Percentiles rank a stretch among this genome's conserved stretches.
These are phyloP conservation scores for Brachionus sp. DNA, from an alignment of 1,140 invertebrate genomes.

Conservation along the genomic window DNA sequence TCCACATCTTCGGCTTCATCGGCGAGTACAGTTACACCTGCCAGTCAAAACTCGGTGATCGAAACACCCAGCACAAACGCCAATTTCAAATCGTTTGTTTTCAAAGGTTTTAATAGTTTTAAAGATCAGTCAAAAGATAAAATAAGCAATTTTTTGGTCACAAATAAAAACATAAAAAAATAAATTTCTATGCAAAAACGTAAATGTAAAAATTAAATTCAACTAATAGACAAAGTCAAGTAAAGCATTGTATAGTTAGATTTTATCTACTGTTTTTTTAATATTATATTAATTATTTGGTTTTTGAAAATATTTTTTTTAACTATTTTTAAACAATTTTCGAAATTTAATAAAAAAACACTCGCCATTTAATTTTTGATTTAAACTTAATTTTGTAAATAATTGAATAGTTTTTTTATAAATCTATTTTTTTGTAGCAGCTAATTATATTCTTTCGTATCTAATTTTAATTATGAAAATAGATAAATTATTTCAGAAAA, in stretches of 20 bases:
- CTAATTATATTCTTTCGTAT: too few species aligned
- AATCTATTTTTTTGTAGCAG: too few species aligned
- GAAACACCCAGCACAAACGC: neutral
- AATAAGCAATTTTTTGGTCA: slow-evolving; percentile 23
- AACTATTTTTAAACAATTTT: neutral
- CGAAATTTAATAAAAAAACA: neutral
- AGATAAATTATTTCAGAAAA: too few species aligned
- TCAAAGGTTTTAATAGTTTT: slow-evolving; percentile 24
- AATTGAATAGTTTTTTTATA: too few species aligned
- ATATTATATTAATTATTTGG: neutral
- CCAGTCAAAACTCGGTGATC: neutral
- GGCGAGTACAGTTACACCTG: neutral
- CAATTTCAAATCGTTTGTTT: slow-evolving; percentile 40
- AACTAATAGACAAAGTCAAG: neutral
- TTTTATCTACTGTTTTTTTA: neutral
- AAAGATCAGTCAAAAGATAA: slow-evolving; percentile 44
- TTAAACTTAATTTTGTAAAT: too few species aligned
- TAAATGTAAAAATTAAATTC: neutral
- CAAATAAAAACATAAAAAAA: slow-evolving; percentile 35
- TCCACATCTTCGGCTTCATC: slow-evolving; percentile 22
- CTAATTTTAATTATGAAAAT: too few species aligned
- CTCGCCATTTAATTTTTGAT: too few species aligned
- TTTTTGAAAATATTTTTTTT: neutral
- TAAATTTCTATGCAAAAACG: neutral
- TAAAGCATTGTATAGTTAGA: neutral